These are phyloP conservation scores for Megamerina dolium DNA, from an alignment of 2,888 invertebrate genomes.

Conservation along the genomic window DNA sequence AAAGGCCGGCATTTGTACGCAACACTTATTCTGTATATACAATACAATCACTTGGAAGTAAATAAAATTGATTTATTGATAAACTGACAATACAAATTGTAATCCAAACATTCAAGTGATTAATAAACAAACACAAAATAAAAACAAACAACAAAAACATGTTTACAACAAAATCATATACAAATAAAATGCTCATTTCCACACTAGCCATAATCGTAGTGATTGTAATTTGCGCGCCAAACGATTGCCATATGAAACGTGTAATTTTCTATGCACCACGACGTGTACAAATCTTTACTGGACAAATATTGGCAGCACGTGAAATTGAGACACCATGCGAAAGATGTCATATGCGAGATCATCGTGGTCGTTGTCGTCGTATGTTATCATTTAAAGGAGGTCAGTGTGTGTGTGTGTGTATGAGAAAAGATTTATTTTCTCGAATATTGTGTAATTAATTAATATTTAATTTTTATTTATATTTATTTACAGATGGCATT, in stretches of 20 bases:
- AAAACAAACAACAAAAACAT: background rate
- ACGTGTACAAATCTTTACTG: slow-evolving; percentile 24
- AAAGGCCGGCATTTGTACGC: slow-evolving; percentile 31
- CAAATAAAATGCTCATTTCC: slow-evolving; percentile 23
- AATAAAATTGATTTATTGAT: too few relatives aligned
- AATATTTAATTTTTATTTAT: too few relatives aligned
- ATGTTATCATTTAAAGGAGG: slow-evolving; percentile 36
- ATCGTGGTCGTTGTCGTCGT: slow-evolving; percentile 41
- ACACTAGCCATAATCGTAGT: slow-evolving; percentile 24
- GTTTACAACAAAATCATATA: background rate
- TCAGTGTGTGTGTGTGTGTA: slow-evolving; percentile 18
- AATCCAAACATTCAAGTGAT: background rate
- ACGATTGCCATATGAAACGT: slow-evolving; percentile 29
- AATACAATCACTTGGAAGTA: background rate
- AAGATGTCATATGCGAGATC: slow-evolving; percentile 42
- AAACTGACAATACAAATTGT: background rate
- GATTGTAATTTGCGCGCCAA: slow-evolving; percentile 28
- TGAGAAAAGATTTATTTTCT: too few relatives aligned
- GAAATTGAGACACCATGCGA: slow-evolving; percentile 34
- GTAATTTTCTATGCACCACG: slow-evolving; percentile 38
- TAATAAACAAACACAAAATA: background rate
- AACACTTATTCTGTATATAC: background rate
- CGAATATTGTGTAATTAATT: too few relatives aligned
- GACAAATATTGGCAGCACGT: slow-evolving; percentile 34
- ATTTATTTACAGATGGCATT: slow-evolving; percentile 31